A percentile compares a stretch with the other conserved stretches of the same genome.
Conservation (phyloP, 2,888 invertebrate genomes). For the Agonopterix heracliana region DNA sequence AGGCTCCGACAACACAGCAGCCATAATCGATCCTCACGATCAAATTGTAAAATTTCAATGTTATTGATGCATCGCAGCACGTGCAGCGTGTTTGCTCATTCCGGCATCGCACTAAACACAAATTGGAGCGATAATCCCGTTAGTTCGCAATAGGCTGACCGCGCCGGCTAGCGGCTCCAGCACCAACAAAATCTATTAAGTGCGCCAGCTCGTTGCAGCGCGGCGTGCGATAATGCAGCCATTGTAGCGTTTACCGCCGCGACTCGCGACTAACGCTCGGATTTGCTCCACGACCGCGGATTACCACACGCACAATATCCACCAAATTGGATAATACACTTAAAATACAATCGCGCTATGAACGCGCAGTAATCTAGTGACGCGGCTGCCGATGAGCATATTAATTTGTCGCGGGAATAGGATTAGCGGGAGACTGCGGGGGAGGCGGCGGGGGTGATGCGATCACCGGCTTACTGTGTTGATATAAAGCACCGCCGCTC, state of each 20-base stretch:
- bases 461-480: conserved; percentile 46
- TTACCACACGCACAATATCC: conserved; percentile 76
- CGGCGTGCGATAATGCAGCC: conserved; percentile 59
- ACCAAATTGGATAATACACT: conserved; percentile 81
- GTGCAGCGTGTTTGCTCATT: conserved; percentile 36
- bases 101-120: conserved; percentile 47
- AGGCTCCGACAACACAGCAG: neutral
- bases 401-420: conserved; percentile 72
- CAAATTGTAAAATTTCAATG: neutral
- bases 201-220: conserved; percentile 62
- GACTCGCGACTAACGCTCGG: conserved; percentile 50
- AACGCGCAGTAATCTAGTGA: conserved; percentile 72
- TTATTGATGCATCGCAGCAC: neutral
- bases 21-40: neutral
- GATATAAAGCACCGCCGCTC: conserved; percentile 36
- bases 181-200: conserved; percentile 71
- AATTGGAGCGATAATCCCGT: conserved; percentile 65
- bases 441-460: conserved; percentile 39
- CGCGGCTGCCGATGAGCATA: conserved; percentile 73
- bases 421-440: conserved; percentile 51
- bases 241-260: conserved; percentile 35
- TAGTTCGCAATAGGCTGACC: conserved; percentile 63
- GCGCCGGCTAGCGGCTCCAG: conserved; percentile 43
- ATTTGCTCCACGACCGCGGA: conserved; percentile 58
- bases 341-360: conserved; percentile 78